Base-by-base conservation (phyloP, 2,113 vertebrate genomes). In the Dascyllus trimaculatus region DNA sequence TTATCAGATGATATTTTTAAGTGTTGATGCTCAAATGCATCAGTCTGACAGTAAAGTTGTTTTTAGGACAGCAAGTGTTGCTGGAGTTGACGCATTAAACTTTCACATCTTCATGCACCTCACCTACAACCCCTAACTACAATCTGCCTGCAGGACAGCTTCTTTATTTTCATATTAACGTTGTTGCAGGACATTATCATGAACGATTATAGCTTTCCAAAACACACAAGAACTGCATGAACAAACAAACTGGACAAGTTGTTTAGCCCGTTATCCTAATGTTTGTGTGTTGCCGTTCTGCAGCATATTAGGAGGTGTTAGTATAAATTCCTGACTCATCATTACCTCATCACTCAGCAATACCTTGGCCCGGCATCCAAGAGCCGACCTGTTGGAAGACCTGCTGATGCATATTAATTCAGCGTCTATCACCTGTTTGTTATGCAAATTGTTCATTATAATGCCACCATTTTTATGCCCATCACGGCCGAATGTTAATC, bases 391-490 rank as follows among this genome's bases (percentile, higher is more conserved):
- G 78, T 64, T 69, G 48, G 71, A 77, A 17, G 83, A 83, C 81
- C 76, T 71, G 77, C 88, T 73, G 72, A 80, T 78, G 83, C 85
- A 90, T 90, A 85, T 91, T 84, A 89, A 90, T 88, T 78, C 60
- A 59, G 66, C 49, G 76, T 75, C 82, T 84, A 69, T 89, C 83
- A 87, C 81, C 77, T 69, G 80, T 91, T 91, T 92, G 83, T 91
- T 76, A 91, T 92, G 89, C 81, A 90, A 93, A 91, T 88, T 72
- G 59, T 18, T 83, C 64, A 65, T 85, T 81, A 73, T 87, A 86
- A 91, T 85, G 79, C 75, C 10, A 59, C 76, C 45, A 79, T 82
- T 91, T 58, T 86, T 72, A 82, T 85, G 64, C 82, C 87, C 77
- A 85, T 89, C 85, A 88, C 83, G 80, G 72, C 52, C 25, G 52